Percentiles rank a stretch among this genome's conserved stretches.
Evolutionary conservation across 2,113 vertebrate genomes (phyloP).

Genomic region (Spheniscus mendiculus): DNA sequence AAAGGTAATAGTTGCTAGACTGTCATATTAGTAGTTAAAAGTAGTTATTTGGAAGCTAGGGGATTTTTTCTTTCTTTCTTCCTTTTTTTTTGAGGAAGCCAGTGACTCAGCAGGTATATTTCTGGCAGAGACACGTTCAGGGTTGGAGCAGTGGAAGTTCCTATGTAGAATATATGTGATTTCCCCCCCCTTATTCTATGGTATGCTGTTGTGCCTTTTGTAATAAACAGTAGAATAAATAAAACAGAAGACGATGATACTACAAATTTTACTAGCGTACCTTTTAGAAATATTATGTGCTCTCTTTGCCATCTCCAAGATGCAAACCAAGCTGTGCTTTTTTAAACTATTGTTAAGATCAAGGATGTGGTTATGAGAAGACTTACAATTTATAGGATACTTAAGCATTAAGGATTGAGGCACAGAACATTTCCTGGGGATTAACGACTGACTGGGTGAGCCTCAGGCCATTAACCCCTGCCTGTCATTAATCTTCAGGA

Average conservation of each 20-base stretch:
- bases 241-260: neutral
- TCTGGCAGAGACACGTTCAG: neutral
- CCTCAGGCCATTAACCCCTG: slow-evolving; percentile 66
- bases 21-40: slow-evolving; percentile 39
- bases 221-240: neutral
- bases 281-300: neutral
- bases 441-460: slow-evolving; percentile 65
- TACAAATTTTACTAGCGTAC: neutral
- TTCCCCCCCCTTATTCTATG: neutral
- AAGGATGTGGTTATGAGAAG: slow-evolving; percentile 66
- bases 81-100: neutral
- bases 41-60: slow-evolving; percentile 17
- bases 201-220: neutral
- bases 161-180: neutral
- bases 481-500: slow-evolving; percentile 63
- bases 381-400: slow-evolving; percentile 68
- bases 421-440: slow-evolving; percentile 64
- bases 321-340: slow-evolving; percentile 38
- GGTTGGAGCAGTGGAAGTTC: neutral
- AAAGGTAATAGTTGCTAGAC: slow-evolving; percentile 63
- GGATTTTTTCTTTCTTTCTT: neutral
- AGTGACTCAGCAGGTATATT: slow-evolving; percentile 57
- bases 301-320: slow-evolving; percentile 20
- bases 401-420: slow-evolving; percentile 69
- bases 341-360: slow-evolving; percentile 60